Evolutionary conservation across 2,888 invertebrate genomes (phyloP), one percentile per base, ranked within the genome.

Genomic region (Hetaerina titia): DNA sequence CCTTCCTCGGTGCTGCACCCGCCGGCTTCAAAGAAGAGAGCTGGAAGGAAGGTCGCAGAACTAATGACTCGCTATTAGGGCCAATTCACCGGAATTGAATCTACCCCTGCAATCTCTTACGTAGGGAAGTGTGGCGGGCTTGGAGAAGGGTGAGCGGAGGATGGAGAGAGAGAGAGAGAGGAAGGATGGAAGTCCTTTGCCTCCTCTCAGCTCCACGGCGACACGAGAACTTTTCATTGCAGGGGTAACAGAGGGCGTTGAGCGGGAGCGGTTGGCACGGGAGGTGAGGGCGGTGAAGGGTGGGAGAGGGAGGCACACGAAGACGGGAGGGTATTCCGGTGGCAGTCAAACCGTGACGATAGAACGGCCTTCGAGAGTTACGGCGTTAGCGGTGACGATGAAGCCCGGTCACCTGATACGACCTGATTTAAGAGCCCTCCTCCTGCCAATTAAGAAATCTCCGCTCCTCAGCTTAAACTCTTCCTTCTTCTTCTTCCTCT

Each of bases 51-150:
- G 69, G 6, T 69, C n/a, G 8, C 22, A 25, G 81, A 81, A 31
- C 31, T 81, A 81, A 81, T 81, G 25, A 81, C 81, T 81, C 81
- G 81, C 81, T 31, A 81, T 81, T 81, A 31, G n/a, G 31, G 81
- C 15, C 81, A 31, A 81, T 81, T 81, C 81, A 13, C 81, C 31
- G 81, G 81, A 81, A 81, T 81, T 81, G 81, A 81, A 31, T 31
- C 81, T 31, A 11, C 31, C 25, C 81, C 13, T 81, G 31, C 81
- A 81, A 31, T 81, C 81, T 81, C 81, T 31, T 17, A 17, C 60
- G 22, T 31, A 81, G 81, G 81, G 81, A 31, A 81, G 25, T 7
- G 81, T 7, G 81, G 81, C 11, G 31, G 19, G 7, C 69, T 31
- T 25, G 31, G 81, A n/a, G 81, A 11, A 31, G 81, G 13, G 25